phyloP scores from a whole-genome alignment of 1,140 invertebrate species.

The Chrysopa pallens region DNA sequence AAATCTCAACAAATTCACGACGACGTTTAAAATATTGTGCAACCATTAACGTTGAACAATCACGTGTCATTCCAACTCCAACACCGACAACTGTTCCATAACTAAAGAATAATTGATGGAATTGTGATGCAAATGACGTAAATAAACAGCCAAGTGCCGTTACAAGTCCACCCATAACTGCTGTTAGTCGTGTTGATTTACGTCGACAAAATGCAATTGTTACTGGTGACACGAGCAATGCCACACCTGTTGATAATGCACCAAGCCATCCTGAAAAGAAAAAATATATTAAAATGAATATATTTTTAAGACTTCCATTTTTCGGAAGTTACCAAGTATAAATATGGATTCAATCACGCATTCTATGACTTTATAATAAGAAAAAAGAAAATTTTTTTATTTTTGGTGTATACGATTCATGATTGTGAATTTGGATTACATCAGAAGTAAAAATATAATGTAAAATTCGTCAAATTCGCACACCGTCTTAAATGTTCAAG shows the following conservation, averaged over 20 bases:
- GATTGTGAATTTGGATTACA: too few relatives aligned
- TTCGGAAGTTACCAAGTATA: too few relatives aligned
- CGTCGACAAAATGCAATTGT: slow-evolving; percentile 69
- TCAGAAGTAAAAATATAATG: too few relatives aligned
- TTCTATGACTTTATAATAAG: too few relatives aligned
- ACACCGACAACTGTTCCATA: slow-evolving; percentile 47
- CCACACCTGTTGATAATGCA: slow-evolving; percentile 62
- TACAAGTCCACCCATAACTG: slow-evolving; percentile 70
- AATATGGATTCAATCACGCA: too few relatives aligned
- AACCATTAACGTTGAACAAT: slow-evolving; percentile 77
- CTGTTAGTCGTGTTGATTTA: slow-evolving; percentile 73
- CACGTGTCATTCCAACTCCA: slow-evolving; percentile 63
- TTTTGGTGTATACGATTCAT: too few relatives aligned
- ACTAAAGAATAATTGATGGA: slow-evolving; percentile 70
- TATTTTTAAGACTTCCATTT: slow-evolving; percentile 5
- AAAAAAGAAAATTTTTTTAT: background rate
- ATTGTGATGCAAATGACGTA: slow-evolving; percentile 72
- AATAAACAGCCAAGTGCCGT: slow-evolving; percentile 74
- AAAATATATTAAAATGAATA: slow-evolving; percentile 1
- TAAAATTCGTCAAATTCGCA: too few relatives aligned
- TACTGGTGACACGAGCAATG: slow-evolving; percentile 62
- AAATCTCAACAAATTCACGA: slow-evolving; percentile 72
- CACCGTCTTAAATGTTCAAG: too few relatives aligned
- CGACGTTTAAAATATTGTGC: slow-evolving; percentile 77
- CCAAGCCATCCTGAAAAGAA: slow-evolving; percentile 62